A percentile compares a stretch with the other conserved stretches of the same genome.
phyloP scores from a whole-genome alignment of 92 coral and sea anemone species.

The Heteractis magnifica region DNA sequence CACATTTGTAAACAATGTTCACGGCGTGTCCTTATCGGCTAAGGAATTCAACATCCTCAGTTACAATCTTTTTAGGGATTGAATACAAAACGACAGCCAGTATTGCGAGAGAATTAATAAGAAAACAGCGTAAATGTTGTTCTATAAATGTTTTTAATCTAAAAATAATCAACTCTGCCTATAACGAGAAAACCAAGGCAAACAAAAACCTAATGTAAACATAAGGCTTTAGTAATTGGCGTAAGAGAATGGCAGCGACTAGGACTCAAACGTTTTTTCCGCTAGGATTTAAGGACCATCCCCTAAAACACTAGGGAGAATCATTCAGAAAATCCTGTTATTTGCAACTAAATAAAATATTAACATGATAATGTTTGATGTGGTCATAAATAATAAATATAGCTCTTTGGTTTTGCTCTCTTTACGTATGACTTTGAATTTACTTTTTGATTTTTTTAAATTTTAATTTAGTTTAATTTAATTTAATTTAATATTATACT shows the following conservation, averaged over 20 bases:
- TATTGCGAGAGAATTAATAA: conserved; percentile 6
- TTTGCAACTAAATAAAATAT: neutral
- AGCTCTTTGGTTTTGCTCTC: neutral
- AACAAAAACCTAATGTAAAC: conserved; percentile 14
- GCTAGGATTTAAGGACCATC: neutral
- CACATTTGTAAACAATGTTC: neutral
- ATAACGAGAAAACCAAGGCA: conserved; percentile 14
- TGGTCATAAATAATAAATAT: neutral
- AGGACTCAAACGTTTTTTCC: neutral
- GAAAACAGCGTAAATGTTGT: conserved; percentile 24
- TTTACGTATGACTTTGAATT: neutral
- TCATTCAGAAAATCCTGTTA: neutral
- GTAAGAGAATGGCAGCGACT: conserved; percentile 7
- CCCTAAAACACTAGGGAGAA: neutral
- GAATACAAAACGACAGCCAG: neutral
- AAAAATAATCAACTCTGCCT: conserved; percentile 23
- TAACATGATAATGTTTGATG: neutral
- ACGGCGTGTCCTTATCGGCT: neutral
- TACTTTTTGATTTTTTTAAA: too few species aligned
- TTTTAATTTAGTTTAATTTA: too few species aligned
- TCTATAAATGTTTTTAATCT: conserved; percentile 4
- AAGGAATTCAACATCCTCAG: conserved; percentile 14
- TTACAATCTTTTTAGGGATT: conserved; percentile 22
- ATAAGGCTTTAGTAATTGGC: conserved; percentile 21
- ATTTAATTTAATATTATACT: too few species aligned